Conservation (phyloP, 2,113 vertebrate genomes). For the Spermophilus dauricus region DNA sequence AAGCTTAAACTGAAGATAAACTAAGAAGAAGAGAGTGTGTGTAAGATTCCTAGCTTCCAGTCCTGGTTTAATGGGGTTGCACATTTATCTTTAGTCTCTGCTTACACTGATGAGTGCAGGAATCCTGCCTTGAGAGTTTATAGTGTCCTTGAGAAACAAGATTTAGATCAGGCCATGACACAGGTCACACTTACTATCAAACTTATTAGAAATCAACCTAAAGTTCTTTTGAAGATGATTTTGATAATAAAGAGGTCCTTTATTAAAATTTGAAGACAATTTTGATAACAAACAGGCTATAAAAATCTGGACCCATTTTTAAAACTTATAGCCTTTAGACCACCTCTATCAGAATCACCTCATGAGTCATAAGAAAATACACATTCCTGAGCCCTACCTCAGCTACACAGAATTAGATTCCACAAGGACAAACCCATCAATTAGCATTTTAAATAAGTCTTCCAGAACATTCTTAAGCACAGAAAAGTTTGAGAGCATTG, state of each 20-base stretch:
- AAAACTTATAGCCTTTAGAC: not conserved
- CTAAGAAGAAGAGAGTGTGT: fast-evolving
- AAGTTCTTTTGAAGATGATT: not conserved
- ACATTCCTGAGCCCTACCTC: not conserved
- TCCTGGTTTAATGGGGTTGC: not conserved
- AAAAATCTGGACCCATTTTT: not conserved
- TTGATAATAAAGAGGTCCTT: not conserved
- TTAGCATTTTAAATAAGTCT: slow-evolving; percentile 5
- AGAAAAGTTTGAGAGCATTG: not conserved
- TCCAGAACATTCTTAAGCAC: not conserved
- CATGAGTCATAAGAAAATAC: not conserved
- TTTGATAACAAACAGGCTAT: not conserved
- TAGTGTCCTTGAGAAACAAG: not conserved
- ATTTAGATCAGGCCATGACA: not conserved
- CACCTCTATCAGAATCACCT: not conserved
- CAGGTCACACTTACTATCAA: slow-evolving; percentile 12
- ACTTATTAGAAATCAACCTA: not conserved
- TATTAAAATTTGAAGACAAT: slow-evolving; percentile 49
- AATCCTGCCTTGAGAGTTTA: not conserved
- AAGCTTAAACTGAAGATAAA: not conserved
- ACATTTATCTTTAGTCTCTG: not conserved
- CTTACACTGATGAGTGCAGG: not conserved
- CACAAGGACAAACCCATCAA: not conserved
- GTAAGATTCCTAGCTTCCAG: not conserved
- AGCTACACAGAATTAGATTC: not conserved